Conservation (phyloP, 2,888 invertebrate species). For the Phengaris arion region DNA sequence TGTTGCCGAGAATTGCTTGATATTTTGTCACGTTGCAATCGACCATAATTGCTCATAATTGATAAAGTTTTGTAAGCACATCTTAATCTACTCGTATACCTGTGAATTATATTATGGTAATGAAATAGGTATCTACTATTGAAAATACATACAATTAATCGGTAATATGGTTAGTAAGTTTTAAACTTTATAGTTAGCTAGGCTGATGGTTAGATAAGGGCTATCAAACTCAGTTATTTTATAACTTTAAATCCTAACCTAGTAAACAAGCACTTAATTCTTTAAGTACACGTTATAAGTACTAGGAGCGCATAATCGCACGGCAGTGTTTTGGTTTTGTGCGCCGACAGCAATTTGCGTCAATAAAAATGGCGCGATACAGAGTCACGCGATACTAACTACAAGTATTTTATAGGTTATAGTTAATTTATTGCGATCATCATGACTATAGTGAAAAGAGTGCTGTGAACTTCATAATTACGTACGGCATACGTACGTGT, state of each 20-base stretch:
- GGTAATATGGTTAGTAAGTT: no score
- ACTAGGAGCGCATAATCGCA: slow-evolving; percentile 28
- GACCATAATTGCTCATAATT: no score
- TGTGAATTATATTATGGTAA: no score
- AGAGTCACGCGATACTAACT: slow-evolving; percentile 14
- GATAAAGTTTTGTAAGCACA: no score
- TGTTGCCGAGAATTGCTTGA: no score
- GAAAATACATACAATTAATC: no score
- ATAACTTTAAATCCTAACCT: slow-evolving; percentile 3
- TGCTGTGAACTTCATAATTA: neutral
- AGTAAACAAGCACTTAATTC: slow-evolving; percentile 17
- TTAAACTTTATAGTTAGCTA: neutral
- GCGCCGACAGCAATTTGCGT: slow-evolving; percentile 27
- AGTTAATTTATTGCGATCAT: neutral
- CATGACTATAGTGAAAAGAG: neutral
- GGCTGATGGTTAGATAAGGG: neutral
- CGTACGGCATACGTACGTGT: neutral
- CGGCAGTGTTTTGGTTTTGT: slow-evolving; percentile 23
- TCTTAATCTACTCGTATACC: no score
- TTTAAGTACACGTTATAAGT: slow-evolving; percentile 14
- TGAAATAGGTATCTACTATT: no score
- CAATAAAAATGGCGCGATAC: slow-evolving; percentile 28
- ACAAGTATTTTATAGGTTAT: slow-evolving; percentile 5
- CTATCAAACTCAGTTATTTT: neutral
- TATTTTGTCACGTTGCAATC: no score